Evolutionary conservation across 1,140 invertebrate genomes (phyloP).

Genomic region (Calliphora vicina): DNA sequence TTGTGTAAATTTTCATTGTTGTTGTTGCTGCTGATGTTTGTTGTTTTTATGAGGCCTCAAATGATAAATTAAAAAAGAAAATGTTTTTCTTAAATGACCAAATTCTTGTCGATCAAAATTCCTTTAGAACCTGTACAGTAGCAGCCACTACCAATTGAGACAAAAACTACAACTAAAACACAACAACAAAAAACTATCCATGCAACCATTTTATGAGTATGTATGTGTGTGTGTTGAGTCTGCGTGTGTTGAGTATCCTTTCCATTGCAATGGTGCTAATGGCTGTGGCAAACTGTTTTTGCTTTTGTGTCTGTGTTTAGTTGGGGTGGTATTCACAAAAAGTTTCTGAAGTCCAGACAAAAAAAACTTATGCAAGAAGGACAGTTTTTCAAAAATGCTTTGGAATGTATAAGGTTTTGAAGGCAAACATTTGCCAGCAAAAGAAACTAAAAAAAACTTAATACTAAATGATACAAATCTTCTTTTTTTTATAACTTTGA

Average conservation of each 20-base stretch:
- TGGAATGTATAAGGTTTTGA: constrained; percentile 26
- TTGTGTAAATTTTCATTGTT: constrained; percentile 36
- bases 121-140: constrained; percentile 51
- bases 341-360: not conserved
- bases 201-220: not conserved
- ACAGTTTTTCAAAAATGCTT: constrained; percentile 1
- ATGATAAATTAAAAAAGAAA: constrained; percentile 58
- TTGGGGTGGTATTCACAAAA: constrained; percentile 4
- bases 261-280: not conserved
- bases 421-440: not conserved
- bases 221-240: not conserved
- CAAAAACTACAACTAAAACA: constrained; percentile 50
- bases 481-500: no score
- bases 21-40: not conserved
- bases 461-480: no score
- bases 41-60: constrained; percentile 35
- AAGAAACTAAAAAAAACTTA: no score
- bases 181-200: no score
- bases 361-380: not conserved
- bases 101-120: constrained; percentile 64
- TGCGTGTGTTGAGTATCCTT: not conserved
- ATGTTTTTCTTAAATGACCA: constrained; percentile 58
- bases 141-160: no score
- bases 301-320: not conserved
- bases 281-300: not conserved